Evolutionary conservation across 2,113 vertebrate species (phyloP).

Genomic region (Eurypyga helias): DNA sequence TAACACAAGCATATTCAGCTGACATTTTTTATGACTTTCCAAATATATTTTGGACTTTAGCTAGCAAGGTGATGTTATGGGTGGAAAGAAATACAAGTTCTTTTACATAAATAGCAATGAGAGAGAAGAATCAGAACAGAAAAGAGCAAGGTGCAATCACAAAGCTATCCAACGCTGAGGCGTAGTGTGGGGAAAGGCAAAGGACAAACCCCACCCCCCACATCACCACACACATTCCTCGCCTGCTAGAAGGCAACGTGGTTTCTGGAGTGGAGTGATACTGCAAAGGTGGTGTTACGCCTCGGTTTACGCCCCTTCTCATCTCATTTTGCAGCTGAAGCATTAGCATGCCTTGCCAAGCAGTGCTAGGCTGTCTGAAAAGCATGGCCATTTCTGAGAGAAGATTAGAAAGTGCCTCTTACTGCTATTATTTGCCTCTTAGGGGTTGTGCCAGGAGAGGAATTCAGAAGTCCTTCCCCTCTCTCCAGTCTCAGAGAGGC

Average conservation of each 20-base stretch:
- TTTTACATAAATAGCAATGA: neutral
- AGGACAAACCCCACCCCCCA: neutral
- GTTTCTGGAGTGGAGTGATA: neutral
- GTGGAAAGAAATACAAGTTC: neutral
- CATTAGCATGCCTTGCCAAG: neutral
- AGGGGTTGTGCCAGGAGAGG: neutral
- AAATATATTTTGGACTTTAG: neutral
- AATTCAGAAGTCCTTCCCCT: neutral
- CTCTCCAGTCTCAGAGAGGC: neutral
- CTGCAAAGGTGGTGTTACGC: neutral
- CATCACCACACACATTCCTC: neutral
- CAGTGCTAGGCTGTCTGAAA: neutral
- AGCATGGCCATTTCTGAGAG: neutral
- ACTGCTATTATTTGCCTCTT: neutral
- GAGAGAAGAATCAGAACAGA: neutral
- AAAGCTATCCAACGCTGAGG: neutral
- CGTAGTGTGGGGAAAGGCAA: neutral
- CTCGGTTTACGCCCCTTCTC: neutral
- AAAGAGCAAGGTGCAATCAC: neutral
- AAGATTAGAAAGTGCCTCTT: neutral
- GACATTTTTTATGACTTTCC: neutral
- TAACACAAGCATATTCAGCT: neutral
- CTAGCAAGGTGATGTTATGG: neutral
- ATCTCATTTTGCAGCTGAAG: neutral
- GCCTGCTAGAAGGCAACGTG: neutral